Evolutionary conservation across 2,888 invertebrate genomes (phyloP), one percentile per base, ranked within the genome.

Genomic region (Pterobdella sp.): DNA sequence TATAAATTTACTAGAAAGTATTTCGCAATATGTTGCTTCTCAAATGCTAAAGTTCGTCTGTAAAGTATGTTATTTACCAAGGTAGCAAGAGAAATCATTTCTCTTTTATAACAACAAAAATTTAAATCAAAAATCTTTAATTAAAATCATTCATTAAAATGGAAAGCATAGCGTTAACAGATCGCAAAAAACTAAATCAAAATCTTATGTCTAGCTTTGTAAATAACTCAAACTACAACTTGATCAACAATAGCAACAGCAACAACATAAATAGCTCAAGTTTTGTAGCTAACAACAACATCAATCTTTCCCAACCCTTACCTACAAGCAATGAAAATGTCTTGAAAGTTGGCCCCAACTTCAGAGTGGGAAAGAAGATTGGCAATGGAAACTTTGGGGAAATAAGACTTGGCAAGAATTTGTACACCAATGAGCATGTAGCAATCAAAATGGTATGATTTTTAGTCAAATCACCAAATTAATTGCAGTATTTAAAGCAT

Each of bases 211-310:
- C 49, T 63, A 29, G 63, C 26, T 63, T 63, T n/a, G n/a, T 10
- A 7, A 63, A 63, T n/a, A n/a, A 29, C 31, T 29, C n/a, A 10
- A 63, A 63, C n/a, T 26, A 29, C 63, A 29, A 29, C 63, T n/a
- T 63, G 14, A 63, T 26, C 63, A 63, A 63, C n/a, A 63, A 63
- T n/a, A 63, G 63, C 31, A 63, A 63, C 63, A 63, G 31, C 31
- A 29, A 29, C 63, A 63, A 63, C 63, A n/a, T n/a, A 7, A 63
- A 26, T 63, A 63, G 31, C 63, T 18, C 14, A 14, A 49, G n/a
- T n/a, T 26, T 26, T 29, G 31, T 63, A 10, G 31, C 10, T n/a
- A 63, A 63, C 63, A 63, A n/a, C 63, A 29, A 63, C 63, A 63
- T 26, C 63, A 63, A 10, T 26, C n/a, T 26, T 14, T 7, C 63